Base-by-base conservation (phyloP, 2,113 vertebrate species). In the Glaucomys volans region DNA sequence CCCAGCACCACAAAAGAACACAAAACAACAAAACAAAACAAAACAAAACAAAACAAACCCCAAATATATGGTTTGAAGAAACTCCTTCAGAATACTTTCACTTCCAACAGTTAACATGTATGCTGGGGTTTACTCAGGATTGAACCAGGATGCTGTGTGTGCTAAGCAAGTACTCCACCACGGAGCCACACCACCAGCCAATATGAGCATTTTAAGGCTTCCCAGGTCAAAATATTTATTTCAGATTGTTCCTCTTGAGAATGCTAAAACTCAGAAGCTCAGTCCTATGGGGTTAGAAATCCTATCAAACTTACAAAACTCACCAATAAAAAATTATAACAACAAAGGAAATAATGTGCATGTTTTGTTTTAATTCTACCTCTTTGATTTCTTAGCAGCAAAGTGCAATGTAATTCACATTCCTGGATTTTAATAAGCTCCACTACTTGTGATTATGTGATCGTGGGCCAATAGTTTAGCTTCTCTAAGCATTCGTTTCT, bases 341-440 rank as follows among this genome's bases (percentile, higher is more conserved):
- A 93, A 80, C 42, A 24, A 88, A 84, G 62, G 64, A 76, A 69
- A 26, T 72, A 82, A 50, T 76, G 69, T 80, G 32, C 8, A 82
- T 50, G 42, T 52, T 93, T 59, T 76, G 24, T 30, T 40, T 91
- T 95, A 89, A 57, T 94, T 88, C 42, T 6, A 28, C 17, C 30
- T 92, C 30, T 89, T 89, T 87, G 47, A 74, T 67, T 67, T 95
- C 52, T 92, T 87, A 77, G 44, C 40, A 40, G 42, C 18, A 42
- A 72, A 82, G 6, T 72, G 2, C 62, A 92, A 22, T 40, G 37
- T 20, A 82, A 18, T 54, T 42, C 62, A 57, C 16, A 59, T 72
- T 44, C 40, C 84, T 83, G 14, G 16, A 14, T 67, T 74, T 85
- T 50, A 72, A 35, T 59, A 77, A 94, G 3, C 57, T 90, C 8